These are phyloP conservation scores for Drosophila fulvimacula DNA, from an alignment of 2,888 invertebrate species.

Conservation along the genomic window DNA sequence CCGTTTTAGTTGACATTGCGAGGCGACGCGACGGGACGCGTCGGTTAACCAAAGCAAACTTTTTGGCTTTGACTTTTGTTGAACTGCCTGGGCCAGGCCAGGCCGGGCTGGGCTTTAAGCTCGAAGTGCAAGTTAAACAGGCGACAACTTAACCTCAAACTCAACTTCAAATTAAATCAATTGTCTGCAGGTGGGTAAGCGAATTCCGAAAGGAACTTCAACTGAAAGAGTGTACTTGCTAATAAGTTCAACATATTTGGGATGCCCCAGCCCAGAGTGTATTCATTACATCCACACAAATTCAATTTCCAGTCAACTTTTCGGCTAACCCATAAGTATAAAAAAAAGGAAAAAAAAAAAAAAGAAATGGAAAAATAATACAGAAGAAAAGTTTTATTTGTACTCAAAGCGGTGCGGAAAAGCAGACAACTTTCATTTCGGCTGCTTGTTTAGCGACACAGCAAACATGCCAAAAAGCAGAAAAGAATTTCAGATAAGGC, in stretches of 20 bases:
- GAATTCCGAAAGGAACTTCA: conserved; percentile 5
- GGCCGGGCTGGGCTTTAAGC: conserved; percentile 26
- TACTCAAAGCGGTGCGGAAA: conserved; percentile 44
- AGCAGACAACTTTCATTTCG: conserved; percentile 50
- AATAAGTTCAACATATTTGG: conserved; percentile 61
- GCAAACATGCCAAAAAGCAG: conserved; percentile 52
- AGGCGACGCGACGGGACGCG: conserved; percentile 8
- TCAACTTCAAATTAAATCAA: conserved; percentile 41
- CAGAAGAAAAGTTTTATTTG: conserved; percentile 48
- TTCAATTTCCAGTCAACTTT: conserved; percentile 72
- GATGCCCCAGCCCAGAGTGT: conserved; percentile 26
- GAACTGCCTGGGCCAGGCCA: conserved; percentile 37
- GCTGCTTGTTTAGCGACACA: conserved; percentile 41
- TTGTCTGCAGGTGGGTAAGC: conserved; percentile 50
- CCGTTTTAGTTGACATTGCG: conserved; percentile 16
- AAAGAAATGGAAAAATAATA: conserved; percentile 3
- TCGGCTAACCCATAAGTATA: conserved; percentile 41
- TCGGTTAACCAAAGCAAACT: conserved; percentile 38
- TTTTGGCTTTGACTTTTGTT: conserved; percentile 58
- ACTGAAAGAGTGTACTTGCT: conserved; percentile 40
- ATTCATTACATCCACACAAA: conserved; percentile 58
- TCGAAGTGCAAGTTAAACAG: conserved; percentile 49
- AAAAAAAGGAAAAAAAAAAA: not conserved
- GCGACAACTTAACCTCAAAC: conserved; percentile 27
- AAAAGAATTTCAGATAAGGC: conserved; percentile 28